Conservation (phyloP, 2,888 invertebrate species). For the Timema podura region DNA sequence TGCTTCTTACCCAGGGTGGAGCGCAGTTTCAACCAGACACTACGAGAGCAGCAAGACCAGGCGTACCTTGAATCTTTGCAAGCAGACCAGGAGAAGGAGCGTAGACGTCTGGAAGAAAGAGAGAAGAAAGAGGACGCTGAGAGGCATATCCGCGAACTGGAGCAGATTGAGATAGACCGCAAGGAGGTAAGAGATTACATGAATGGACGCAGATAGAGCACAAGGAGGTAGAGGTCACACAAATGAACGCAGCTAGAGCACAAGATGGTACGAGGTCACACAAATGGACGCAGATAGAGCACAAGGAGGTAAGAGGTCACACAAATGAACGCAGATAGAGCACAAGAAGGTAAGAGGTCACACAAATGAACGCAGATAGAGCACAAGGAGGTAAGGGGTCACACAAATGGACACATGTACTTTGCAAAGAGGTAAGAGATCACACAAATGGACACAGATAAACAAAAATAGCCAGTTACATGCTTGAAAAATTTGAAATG, state of each 20-base stretch:
- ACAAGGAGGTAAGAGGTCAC: no score
- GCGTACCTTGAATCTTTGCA: slow-evolving; percentile 87
- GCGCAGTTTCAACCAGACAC: slow-evolving; percentile 74
- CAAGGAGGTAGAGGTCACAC: slow-evolving; percentile 45
- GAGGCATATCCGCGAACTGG: slow-evolving; percentile 39
- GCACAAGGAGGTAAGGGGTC: slow-evolving; percentile 42
- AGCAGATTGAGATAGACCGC: slow-evolving; percentile 46
- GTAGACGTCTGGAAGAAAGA: slow-evolving; percentile 58
- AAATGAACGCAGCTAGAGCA: no score
- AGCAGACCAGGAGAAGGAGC: slow-evolving; percentile 94
- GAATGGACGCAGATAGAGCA: no score
- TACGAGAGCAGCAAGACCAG: slow-evolving; percentile 88
- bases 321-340: no score
- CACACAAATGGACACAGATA: no score
- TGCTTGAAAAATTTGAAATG: no score
- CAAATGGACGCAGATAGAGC: no score
- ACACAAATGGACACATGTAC: no score
- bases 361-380: no score
- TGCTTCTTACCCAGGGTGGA: slow-evolving; percentile 55
- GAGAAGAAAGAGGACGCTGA: slow-evolving; percentile 44
- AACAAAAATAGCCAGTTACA: no score
- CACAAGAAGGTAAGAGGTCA: slow-evolving; percentile 45
- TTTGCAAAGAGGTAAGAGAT: no score
- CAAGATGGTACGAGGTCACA: slow-evolving; percentile 41
- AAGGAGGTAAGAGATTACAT: slow-evolving; percentile 44